Evolutionary conservation across 2,888 invertebrate genomes (phyloP), one percentile per base, ranked within the genome.

Genomic region (Auanema sp.): DNA sequence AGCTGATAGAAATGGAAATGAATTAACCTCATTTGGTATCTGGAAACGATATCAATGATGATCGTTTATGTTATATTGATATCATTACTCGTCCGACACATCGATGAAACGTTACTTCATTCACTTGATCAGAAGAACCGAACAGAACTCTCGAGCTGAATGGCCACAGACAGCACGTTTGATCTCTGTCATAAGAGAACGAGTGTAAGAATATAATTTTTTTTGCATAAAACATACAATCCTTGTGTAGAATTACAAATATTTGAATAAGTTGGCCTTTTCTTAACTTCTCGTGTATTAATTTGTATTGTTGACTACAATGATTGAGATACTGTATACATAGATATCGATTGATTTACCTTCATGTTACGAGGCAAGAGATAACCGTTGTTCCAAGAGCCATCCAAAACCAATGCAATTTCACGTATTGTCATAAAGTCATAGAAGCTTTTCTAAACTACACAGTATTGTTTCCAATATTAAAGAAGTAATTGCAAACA

Each of bases 401-500:
- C 53, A 33, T 53, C 53, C 6, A 53, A n/a, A 53, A 53, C 24
- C 53, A 53, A 24, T 12, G 53, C 53, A 10, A 53, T 33, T 24
- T 53, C 53, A 12, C 53, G 47, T 16, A 47, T 47, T 5, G 16
- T 47, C 47, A 47, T 47, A 10, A 18, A 21, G 5, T 47, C 47
- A 10, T 47, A 18, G 10, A 47, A 47, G 5, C 21, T 47, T 16
- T 47, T 16, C 16, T 47, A 33, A 33, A 33, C 33, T 33, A 33
- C 33, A 33, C 4, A 3, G 3, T 33, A 5, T 33, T 8, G 33
- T 33, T 3, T 5, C 3, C 33, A 33, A 33, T 33, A 33, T 33
- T 33, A 8, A 33, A 33, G n/a, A n/a, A 33, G 8, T 33, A 33
- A 33, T 33, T 33, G n/a, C n/a, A n/a, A n/a, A n/a, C n/a, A n/a